Evolutionary conservation across 2,113 vertebrate genomes (phyloP).

Genomic region (Silurus asotus): DNA sequence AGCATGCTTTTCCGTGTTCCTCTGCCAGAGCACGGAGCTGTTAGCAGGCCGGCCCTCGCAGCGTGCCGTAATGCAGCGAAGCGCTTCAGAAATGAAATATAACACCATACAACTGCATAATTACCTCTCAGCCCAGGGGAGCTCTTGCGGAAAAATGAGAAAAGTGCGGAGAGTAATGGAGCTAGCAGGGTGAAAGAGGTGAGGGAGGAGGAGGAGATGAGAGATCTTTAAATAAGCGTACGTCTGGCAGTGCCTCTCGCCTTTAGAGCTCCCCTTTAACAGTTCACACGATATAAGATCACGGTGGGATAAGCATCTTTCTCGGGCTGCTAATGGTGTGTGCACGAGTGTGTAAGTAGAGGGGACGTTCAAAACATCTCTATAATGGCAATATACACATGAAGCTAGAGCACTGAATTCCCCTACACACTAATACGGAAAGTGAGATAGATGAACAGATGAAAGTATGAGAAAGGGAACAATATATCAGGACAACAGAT

Average conservation of each 20-base stretch:
- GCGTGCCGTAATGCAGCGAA: constrained; percentile 59
- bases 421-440: constrained; percentile 3
- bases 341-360: constrained; percentile 23
- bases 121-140: constrained; percentile 76
- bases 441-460: neutral
- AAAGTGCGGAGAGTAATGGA: constrained; percentile 71
- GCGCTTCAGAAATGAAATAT: constrained; percentile 75
- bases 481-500: neutral
- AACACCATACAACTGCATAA: constrained; percentile 75
- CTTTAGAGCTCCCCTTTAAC: constrained; percentile 66
- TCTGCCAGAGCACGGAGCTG: constrained; percentile 66
- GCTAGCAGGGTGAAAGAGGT: constrained; percentile 47
- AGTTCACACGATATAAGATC: constrained; percentile 58
- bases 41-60: constrained; percentile 56
- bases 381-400: constrained; percentile 12
- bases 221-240: constrained; percentile 58
- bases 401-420: neutral
- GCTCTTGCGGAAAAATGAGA: constrained; percentile 76
- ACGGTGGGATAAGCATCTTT: constrained; percentile 47
- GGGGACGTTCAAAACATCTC: constrained; percentile 5
- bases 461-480: constrained; percentile 3
- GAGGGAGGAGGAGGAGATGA: constrained; percentile 41
- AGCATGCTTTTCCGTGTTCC: constrained; percentile 61
- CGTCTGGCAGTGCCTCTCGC: constrained; percentile 56
- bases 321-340: constrained; percentile 51